Evolutionary conservation across 2,113 vertebrate species (phyloP).

Genomic region (Galemys pyrenaicus): DNA sequence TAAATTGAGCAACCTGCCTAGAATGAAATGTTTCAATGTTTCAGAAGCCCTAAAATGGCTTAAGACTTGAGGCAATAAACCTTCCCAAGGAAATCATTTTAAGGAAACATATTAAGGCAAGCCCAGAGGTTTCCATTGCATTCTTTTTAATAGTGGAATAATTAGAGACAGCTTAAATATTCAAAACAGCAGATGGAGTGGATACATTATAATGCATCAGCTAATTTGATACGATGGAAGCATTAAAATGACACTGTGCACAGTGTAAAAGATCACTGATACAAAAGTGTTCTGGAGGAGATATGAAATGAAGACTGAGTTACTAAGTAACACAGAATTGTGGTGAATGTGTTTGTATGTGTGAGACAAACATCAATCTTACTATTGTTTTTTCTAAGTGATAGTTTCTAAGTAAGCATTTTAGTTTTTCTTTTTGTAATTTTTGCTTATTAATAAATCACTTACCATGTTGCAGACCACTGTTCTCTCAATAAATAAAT

Average conservation of each 20-base stretch:
- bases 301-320: neutral
- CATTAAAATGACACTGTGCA: neutral
- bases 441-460: too few relatives aligned
- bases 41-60: neutral
- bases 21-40: neutral
- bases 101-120: too few relatives aligned
- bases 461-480: too few relatives aligned
- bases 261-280: neutral
- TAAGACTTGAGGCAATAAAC: neutral
- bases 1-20: neutral
- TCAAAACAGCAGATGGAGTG: neutral
- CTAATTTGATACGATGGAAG: neutral
- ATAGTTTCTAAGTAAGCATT: too few relatives aligned
- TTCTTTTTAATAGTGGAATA: neutral
- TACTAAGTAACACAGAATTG: neutral
- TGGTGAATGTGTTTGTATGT: neutral
- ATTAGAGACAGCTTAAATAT: neutral
- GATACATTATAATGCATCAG: neutral
- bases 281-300: neutral
- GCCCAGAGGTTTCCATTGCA: neutral
- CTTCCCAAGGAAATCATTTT: neutral
- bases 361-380: neutral
- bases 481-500: too few relatives aligned
- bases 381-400: neutral
- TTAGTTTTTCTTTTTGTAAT: too few relatives aligned